Conservation (phyloP, 2,888 invertebrate genomes). For the Melieria picta region DNA sequence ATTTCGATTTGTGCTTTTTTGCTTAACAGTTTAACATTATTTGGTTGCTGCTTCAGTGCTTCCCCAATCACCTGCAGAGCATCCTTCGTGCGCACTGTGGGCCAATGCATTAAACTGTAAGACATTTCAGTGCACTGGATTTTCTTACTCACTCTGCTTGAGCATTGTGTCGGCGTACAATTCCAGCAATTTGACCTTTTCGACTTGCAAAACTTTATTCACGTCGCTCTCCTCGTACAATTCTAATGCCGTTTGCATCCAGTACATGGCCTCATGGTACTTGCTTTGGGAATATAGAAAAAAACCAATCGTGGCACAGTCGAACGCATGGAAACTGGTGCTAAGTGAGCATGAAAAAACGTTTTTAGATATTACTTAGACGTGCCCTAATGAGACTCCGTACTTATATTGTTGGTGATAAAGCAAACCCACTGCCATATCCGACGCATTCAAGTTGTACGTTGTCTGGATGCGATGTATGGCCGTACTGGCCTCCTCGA, state of each 20-base stretch:
- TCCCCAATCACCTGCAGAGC: slow-evolving; percentile 47
- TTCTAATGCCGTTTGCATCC: slow-evolving; percentile 50
- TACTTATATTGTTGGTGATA: slow-evolving; percentile 82
- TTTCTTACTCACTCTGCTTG: slow-evolving; percentile 47
- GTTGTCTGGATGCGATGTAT: slow-evolving; percentile 91
- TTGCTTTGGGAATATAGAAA: slow-evolving; percentile 44
- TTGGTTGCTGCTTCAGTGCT: slow-evolving; percentile 42
- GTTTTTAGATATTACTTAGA: not conserved
- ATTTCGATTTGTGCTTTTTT: slow-evolving; percentile 48
- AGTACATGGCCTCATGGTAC: slow-evolving; percentile 47
- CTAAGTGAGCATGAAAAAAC: slow-evolving; percentile 38
- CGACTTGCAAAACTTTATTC: slow-evolving; percentile 30
- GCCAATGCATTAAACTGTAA: not conserved
- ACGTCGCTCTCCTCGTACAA: slow-evolving; percentile 27
- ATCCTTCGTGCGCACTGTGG: slow-evolving; percentile 43
- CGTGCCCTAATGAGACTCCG: slow-evolving; percentile 31
- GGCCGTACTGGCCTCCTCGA: slow-evolving; percentile 92
- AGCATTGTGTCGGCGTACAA: slow-evolving; percentile 54
- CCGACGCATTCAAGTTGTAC: slow-evolving; percentile 83
- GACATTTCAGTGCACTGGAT: not conserved
- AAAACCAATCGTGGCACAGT: slow-evolving; percentile 53
- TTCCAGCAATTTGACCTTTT: slow-evolving; percentile 43
- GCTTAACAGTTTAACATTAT: slow-evolving; percentile 45
- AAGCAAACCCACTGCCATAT: slow-evolving; percentile 83
- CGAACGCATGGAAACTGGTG: slow-evolving; percentile 48